Evolutionary conservation across 1,140 invertebrate species (phyloP), one percentile per base, ranked within the genome.

Genomic region (Philotrypesis tridentata): DNA sequence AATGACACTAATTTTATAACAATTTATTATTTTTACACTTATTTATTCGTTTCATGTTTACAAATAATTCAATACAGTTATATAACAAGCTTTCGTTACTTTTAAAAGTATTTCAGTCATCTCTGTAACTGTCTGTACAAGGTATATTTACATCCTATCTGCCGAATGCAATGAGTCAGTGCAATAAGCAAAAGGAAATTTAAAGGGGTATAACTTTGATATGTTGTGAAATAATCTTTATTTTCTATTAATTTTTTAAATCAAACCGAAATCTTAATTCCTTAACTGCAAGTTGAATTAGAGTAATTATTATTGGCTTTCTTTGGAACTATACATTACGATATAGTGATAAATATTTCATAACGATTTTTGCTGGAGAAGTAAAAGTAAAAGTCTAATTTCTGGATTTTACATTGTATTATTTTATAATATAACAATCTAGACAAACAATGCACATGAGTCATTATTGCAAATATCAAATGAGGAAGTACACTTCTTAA

Each of bases 101-200:
- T 55, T 55, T n/a, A 6, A 55, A n/a, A 21, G 7, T 55, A 21
- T 6, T 55, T 14, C 7, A 55, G 7, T 55, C 21, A n/a, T 17
- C 0, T 6, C 21, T 21, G 7, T 3, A 55, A 55, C 14, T 21
- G 14, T n/a, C 17, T 78, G 17, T 48, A 9, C 55, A 73, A 72
- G 72, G 61, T 40, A 27, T 23, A 73, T 33, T 71, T 72, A 23
- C 29, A 17, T 61, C 55, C 60, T 25, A n/a, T 79, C 55, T n/a
- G 37, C n/a, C 23, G 67, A 65, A 31, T 67, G 37, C 27, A 74
- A 79, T 63, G 23, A 65, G 12, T 61, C 27, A 67, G 79, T 80
- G 79, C 79, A 73, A 80, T 80, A 80, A 74, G 43, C 37, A 74
- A 31, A 7, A 74, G 48, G 31, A 23, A 65, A 61, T 31, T 55